These are phyloP conservation scores for Gryllus bimaculatus DNA, from an alignment of 1,140 invertebrate species.

Conservation along the genomic window DNA sequence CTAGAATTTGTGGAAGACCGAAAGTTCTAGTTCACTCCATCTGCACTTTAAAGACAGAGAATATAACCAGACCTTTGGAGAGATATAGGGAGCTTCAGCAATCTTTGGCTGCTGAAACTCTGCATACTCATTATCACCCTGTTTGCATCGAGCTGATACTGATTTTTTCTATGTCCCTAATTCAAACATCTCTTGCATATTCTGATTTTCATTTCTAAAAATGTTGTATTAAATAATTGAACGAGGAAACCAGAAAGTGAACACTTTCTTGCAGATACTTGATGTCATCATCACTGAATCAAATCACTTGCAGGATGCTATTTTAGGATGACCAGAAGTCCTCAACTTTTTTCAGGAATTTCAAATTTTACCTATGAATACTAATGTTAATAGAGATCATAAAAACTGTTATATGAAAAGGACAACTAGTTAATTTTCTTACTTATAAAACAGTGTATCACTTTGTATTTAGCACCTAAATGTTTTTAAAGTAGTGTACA, in stretches of 20 bases:
- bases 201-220: background rate
- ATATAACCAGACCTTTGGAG: background rate
- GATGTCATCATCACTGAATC: background rate
- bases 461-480: background rate
- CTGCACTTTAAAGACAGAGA: background rate
- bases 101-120: background rate
- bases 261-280: no score
- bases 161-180: background rate
- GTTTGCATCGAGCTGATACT: background rate
- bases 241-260: no score
- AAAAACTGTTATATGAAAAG: background rate
- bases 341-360: background rate
- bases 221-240: background rate
- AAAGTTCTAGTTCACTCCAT: background rate
- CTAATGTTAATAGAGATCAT: background rate
- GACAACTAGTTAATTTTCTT: background rate
- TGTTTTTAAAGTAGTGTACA: background rate
- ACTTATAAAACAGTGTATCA: background rate
- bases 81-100: background rate
- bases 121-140: background rate
- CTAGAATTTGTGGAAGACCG: constrained; percentile 1
- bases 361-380: background rate
- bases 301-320: background rate
- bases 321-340: constrained; percentile 3
- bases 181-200: background rate